Evolutionary conservation across 2,888 invertebrate species (phyloP).

Genomic region (Smittia aterrima): DNA sequence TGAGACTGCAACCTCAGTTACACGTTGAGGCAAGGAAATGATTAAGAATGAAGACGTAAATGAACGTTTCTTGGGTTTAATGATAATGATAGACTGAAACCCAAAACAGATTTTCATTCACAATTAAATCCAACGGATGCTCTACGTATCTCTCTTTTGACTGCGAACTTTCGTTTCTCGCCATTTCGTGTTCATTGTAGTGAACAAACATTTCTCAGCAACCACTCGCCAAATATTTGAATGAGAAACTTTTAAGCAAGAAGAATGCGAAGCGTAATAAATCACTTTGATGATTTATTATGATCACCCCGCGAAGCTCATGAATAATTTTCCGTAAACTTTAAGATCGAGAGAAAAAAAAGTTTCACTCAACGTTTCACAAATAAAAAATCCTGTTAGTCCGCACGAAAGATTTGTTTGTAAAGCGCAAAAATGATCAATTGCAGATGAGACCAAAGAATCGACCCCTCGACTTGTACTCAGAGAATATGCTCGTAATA

Average conservation of each 20-base stretch:
- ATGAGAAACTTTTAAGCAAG: too few relatives aligned
- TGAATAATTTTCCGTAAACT: too few relatives aligned
- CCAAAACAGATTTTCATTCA: conserved; percentile 16
- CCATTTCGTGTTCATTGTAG: too few relatives aligned
- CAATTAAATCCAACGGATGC: conserved; percentile 9
- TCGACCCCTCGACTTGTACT: not conserved
- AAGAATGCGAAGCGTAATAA: too few relatives aligned
- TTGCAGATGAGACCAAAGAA: conserved; percentile 4
- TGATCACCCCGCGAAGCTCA: too few relatives aligned
- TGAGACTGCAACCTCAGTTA: conserved; percentile 3
- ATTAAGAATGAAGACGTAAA: not conserved
- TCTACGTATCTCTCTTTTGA: not conserved
- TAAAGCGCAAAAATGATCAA: not conserved
- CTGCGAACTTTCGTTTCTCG: not conserved
- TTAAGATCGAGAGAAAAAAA: too few relatives aligned
- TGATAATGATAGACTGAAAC: conserved; percentile 12
- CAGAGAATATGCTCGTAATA: not conserved
- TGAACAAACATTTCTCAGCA: too few relatives aligned
- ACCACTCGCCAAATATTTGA: too few relatives aligned
- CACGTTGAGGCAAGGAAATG: conserved; percentile 6
- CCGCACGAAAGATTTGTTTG: not conserved
- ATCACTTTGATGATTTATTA: too few relatives aligned
- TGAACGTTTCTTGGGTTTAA: not conserved
- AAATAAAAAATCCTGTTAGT: too few relatives aligned
- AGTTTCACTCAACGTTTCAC: too few relatives aligned